A percentile compares a stretch with the other conserved stretches of the same genome.
phyloP scores from a whole-genome alignment of 2,888 invertebrate species.

The Hipparchia semele region DNA sequence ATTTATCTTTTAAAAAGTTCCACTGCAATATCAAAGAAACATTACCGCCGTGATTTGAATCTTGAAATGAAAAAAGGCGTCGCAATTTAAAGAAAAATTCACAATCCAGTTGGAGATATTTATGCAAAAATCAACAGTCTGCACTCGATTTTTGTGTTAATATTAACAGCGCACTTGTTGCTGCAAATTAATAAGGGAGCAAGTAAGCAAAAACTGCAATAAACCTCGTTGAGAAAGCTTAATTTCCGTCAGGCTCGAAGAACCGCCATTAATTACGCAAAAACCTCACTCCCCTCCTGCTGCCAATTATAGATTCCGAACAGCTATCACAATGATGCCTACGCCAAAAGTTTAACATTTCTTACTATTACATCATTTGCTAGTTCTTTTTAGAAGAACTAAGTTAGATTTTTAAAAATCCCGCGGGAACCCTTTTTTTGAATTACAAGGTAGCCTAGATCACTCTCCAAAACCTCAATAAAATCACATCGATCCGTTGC shows the following conservation, averaged over 20 bases:
- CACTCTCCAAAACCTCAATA: no score
- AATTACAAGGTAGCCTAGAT: no score
- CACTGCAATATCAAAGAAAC: constrained; percentile 46
- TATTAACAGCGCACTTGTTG: constrained; percentile 63
- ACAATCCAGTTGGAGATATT: constrained; percentile 34
- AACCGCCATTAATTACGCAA: constrained; percentile 70
- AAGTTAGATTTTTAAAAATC: no score
- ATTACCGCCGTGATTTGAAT: constrained; percentile 44
- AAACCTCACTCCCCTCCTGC: constrained; percentile 59
- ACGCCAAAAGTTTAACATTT: background rate
- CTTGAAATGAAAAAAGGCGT: constrained; percentile 37
- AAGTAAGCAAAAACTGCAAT: constrained; percentile 77
- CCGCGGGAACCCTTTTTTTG: no score
- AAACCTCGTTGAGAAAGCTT: constrained; percentile 73
- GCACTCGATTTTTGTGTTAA: constrained; percentile 33
- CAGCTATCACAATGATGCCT: background rate
- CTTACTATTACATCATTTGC: no score
- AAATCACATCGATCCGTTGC: no score
- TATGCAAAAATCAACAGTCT: constrained; percentile 35
- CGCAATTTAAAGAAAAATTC: constrained; percentile 32
- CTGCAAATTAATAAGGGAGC: constrained; percentile 71
- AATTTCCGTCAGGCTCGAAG: constrained; percentile 67
- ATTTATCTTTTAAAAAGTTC: constrained; percentile 46
- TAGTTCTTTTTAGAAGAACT: no score
- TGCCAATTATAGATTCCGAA: constrained; percentile 57